Conservation (phyloP, 2,797 vertebrate genomes). For the Diceros bicornis region DNA sequence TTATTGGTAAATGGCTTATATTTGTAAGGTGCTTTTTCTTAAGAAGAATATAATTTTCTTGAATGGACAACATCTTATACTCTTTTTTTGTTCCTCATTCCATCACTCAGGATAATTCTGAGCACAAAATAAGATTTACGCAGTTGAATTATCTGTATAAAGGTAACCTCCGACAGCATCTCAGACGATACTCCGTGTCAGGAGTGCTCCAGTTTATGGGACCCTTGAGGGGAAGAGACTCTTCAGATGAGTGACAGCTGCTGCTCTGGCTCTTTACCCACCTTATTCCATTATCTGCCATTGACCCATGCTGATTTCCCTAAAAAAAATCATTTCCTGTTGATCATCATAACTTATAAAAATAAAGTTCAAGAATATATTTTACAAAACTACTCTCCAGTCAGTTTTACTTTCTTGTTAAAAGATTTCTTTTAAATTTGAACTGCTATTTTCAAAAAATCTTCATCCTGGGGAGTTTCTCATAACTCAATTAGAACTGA, state of each 20-base stretch:
- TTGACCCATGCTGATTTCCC: not conserved
- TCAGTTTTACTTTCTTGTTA: conserved; percentile 59
- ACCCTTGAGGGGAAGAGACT: not conserved
- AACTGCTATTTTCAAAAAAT: conserved; percentile 75
- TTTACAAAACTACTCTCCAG: not conserved
- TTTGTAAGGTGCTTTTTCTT: not conserved
- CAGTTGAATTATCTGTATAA: not conserved
- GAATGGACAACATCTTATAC: not conserved
- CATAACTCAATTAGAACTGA: conserved; percentile 74
- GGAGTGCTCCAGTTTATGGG: not conserved
- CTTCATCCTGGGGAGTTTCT: conserved; percentile 45
- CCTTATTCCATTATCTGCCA: not conserved
- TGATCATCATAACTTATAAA: not conserved
- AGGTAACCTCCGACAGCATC: not conserved
- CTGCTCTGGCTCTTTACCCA: not conserved
- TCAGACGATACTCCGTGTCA: not conserved
- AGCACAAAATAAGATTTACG: not conserved
- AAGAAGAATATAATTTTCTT: not conserved
- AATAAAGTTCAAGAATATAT: not conserved
- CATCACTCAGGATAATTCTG: not conserved
- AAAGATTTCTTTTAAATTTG: conserved; percentile 74
- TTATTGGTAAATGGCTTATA: not conserved
- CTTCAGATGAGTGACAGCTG: not conserved
- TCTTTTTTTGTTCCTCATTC: not conserved
- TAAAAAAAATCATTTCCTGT: not conserved